phyloP scores from a whole-genome alignment of 2,113 vertebrate genomes.

The Okapia johnstoni region DNA sequence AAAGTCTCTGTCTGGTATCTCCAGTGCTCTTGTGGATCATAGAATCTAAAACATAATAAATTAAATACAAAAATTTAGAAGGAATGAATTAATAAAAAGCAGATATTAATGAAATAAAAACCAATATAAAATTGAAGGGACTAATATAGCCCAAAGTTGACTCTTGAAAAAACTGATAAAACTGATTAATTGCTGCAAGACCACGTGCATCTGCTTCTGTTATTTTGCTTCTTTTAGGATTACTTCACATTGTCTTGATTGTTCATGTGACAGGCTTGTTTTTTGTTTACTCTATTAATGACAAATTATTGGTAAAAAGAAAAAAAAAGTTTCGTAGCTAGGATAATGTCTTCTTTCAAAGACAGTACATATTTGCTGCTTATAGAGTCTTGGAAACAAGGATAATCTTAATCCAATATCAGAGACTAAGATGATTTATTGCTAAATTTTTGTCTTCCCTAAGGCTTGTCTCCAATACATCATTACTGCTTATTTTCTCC shows the following conservation, averaged over 20 bases:
- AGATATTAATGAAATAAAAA: neutral
- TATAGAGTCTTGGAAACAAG: neutral
- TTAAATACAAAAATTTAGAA: neutral
- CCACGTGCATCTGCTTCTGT: neutral
- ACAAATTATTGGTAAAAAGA: neutral
- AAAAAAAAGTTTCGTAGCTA: neutral
- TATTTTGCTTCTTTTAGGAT: neutral
- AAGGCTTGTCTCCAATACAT: neutral
- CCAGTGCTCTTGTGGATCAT: neutral
- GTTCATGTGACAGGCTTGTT: neutral
- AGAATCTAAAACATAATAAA: neutral
- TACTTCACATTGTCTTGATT: neutral
- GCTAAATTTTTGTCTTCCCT: neutral
- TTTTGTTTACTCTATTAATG: neutral
- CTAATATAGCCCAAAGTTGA: neutral
- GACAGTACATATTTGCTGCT: neutral
- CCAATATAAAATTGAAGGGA: neutral
- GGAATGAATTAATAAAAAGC: neutral
- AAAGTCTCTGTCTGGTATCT: neutral
- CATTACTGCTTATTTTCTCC: neutral
- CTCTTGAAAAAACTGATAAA: neutral
- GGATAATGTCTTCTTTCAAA: neutral
- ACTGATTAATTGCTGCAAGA: neutral
- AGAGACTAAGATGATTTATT: neutral
- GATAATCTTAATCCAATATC: neutral